A percentile compares a stretch with the other conserved stretches of the same genome.
These are phyloP conservation scores for Octodonta nipae DNA, from an alignment of 2,888 invertebrate species.

Conservation along the genomic window DNA sequence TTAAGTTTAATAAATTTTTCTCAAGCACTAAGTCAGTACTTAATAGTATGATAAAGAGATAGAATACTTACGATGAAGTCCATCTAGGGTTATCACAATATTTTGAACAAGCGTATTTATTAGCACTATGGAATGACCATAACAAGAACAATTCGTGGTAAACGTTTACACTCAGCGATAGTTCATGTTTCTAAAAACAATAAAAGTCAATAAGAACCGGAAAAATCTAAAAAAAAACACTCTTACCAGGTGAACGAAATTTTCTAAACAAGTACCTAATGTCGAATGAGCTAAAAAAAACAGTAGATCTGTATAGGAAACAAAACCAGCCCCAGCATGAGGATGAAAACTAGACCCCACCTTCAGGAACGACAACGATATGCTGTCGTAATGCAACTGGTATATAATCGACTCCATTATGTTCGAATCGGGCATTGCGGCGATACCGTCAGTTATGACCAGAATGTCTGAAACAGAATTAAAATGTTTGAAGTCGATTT, in stretches of 20 bases:
- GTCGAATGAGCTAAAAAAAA: constrained; percentile 63
- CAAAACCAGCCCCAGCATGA: constrained; percentile 51
- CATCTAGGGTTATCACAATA: constrained; percentile 20
- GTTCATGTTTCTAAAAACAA: constrained; percentile 25
- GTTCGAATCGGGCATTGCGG: constrained; percentile 56
- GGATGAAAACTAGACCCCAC: constrained; percentile 54
- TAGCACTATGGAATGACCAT: constrained; percentile 26
- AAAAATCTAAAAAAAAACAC: constrained; percentile 2
- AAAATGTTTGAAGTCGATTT: neutral
- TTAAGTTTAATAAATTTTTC: no score
- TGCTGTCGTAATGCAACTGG: constrained; percentile 58
- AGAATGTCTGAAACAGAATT: constrained; percentile 46
- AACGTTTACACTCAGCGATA: constrained; percentile 28
- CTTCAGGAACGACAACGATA: constrained; percentile 63
- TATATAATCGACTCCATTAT: constrained; percentile 57
- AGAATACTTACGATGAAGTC: constrained; percentile 24
- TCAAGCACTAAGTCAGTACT: no score
- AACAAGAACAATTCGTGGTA: constrained; percentile 29
- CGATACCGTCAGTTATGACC: constrained; percentile 61
- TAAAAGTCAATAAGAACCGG: neutral
- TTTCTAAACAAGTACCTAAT: constrained; percentile 53
- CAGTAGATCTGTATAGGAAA: constrained; percentile 60
- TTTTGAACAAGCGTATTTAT: constrained; percentile 18
- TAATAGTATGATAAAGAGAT: no score
- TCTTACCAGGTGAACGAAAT: constrained; percentile 39